Conservation (phyloP, 2,888 invertebrate species). For the Eugnorisma glareosa region DNA sequence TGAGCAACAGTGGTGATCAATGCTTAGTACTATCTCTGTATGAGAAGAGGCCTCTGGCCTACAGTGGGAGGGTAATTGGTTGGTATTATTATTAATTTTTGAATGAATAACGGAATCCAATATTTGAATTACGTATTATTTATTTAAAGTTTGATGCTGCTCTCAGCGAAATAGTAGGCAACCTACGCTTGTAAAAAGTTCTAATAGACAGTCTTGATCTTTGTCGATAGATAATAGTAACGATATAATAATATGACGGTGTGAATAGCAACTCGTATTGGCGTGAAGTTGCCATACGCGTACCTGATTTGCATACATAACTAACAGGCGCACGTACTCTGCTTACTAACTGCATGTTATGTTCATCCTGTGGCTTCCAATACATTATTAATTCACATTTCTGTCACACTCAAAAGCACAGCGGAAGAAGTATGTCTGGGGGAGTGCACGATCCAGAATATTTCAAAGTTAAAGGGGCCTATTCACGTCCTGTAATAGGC, state of each 20-base stretch:
- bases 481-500: slow-evolving; percentile 17
- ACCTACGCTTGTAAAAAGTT: slow-evolving; percentile 9
- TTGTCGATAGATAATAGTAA: slow-evolving; percentile 45
- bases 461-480: slow-evolving; percentile 24
- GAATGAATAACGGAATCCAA: not conserved
- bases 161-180: not conserved
- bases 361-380: slow-evolving; percentile 60
- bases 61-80: not conserved
- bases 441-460: slow-evolving; percentile 36
- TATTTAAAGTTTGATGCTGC: not conserved
- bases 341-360: slow-evolving; percentile 71
- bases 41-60: not conserved
- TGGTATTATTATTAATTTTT: not conserved
- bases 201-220: slow-evolving; percentile 21
- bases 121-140: not conserved
- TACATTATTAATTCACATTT: slow-evolving; percentile 60
- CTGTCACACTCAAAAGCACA: slow-evolving; percentile 49
- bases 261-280: slow-evolving; percentile 66
- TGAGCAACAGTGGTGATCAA: not conserved
- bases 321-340: slow-evolving; percentile 69
- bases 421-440: slow-evolving; percentile 51
- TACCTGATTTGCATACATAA: slow-evolving; percentile 80
- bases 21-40: not conserved
- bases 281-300: slow-evolving; percentile 71
- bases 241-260: slow-evolving; percentile 64